Conservation (phyloP, 1,140 invertebrate genomes). For the Notospermus geniculatus region DNA sequence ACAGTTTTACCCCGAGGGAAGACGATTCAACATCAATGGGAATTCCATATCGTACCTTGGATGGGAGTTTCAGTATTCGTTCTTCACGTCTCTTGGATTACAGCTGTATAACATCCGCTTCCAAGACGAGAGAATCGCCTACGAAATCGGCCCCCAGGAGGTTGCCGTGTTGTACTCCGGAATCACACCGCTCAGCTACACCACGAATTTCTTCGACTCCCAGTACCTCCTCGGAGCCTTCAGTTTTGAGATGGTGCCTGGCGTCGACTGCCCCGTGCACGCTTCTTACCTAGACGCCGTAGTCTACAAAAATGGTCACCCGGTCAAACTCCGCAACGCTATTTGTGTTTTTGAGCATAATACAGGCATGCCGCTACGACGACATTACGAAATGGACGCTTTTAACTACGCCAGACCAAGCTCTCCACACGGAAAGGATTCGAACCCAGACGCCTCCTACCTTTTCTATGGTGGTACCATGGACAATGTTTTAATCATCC, state of each 20-base stretch:
- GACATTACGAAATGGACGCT: constrained; percentile 28
- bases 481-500: constrained; percentile 34
- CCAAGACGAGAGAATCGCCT: constrained; percentile 38
- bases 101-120: constrained; percentile 43
- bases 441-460: constrained; percentile 37
- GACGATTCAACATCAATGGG: constrained; percentile 31
- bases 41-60: constrained; percentile 35
- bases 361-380: constrained; percentile 34
- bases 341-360: constrained; percentile 51
- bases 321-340: constrained; percentile 34
- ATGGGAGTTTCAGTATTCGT: constrained; percentile 40
- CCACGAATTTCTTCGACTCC: constrained; percentile 44
- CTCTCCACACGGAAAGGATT: constrained; percentile 8
- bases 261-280: constrained; percentile 46
- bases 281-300: constrained; percentile 37
- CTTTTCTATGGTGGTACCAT: constrained; percentile 35
- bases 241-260: constrained; percentile 35
- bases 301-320: constrained; percentile 26
- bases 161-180: constrained; percentile 45
- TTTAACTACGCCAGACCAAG: constrained; percentile 1
- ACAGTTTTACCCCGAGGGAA: constrained; percentile 33
- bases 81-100: constrained; percentile 38
- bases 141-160: constrained; percentile 51
- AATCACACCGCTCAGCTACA: constrained; percentile 32
- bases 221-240: constrained; percentile 40